Base-by-base conservation (phyloP, 2,888 invertebrate species). In the Melanophora roralis region DNA sequence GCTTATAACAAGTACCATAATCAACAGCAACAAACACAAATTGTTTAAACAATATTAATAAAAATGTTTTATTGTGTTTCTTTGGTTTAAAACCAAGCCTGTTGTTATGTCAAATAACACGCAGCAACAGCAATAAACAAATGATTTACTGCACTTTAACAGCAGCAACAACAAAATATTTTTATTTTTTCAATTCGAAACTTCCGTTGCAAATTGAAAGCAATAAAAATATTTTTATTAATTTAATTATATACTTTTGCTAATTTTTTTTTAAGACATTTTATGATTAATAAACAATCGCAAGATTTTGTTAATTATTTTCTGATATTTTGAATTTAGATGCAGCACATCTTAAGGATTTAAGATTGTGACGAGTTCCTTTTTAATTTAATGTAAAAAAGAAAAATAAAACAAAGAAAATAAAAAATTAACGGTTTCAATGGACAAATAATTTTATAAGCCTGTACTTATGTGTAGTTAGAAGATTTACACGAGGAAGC, bases 21-120 rank as follows among this genome's bases (percentile, higher is more conserved):
- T 19, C 49, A 47, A 59, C 49, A 59, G 69, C 27, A 6, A 27
- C 27, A n/a, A 1, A 23, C 11, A 49, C 23, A 78, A 64, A 73
- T 69, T 73, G 23, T 78, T 73, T 57, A 69, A 62, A 62, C 23
- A 59, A 59, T 60, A n/a, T n/a, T n/a, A n/a, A n/a, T n/a, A n/a
- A n/a, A n/a, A n/a, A n/a, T 27, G 6, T 6, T 5, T 27, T 27
- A 6, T 27, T 27, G 3, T 27, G 27, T 27, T 27, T 27, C 6
- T 27, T 3, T 27, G 27, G 3, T 27, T 27, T 6, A 27, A 7
- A 49, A 62, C 78, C 78, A 78, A 78, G 67, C 78, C 78, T 73
- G 60, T 62, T 62, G 78, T 73, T 78, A 64, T 78, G 78, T 78
- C 78, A 78, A 64, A 64, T 64, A 78, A 60, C 67, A 62, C 34